Conservation (phyloP, 2,888 invertebrate genomes). For the Diachrysia chrysitis region DNA sequence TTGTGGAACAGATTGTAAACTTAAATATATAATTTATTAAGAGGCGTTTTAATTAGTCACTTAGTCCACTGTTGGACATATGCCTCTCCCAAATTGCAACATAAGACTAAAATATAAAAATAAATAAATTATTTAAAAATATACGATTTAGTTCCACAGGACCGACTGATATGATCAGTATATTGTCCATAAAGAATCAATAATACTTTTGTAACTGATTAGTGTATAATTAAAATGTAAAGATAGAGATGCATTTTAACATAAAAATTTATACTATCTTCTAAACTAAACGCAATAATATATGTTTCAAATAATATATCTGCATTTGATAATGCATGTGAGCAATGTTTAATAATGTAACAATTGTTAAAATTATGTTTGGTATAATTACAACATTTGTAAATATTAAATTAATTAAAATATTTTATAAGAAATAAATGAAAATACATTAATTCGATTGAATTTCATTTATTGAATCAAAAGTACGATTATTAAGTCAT, state of each 20-base stretch:
- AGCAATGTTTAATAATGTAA: constrained; percentile 38
- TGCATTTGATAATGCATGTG: constrained; percentile 8
- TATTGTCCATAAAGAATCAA: constrained; percentile 8
- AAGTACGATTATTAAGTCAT: constrained; percentile 16
- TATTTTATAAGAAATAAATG: constrained; percentile 65
- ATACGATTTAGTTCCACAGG: not conserved
- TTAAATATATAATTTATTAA: too few relatives aligned
- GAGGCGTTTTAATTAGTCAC: too few relatives aligned
- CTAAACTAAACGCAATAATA: constrained; percentile 6
- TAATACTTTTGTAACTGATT: constrained; percentile 13
- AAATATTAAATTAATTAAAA: constrained; percentile 56
- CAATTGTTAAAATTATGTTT: constrained; percentile 31
- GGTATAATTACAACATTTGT: constrained; percentile 44
- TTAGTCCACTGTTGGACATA: not conserved
- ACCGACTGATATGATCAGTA: not conserved
- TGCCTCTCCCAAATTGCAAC: not conserved
- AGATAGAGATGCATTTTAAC: too few relatives aligned
- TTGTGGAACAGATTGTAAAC: too few relatives aligned
- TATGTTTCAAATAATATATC: constrained; percentile 26
- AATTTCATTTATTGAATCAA: constrained; percentile 50
- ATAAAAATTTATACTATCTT: constrained; percentile 26
- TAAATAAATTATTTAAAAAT: not conserved
- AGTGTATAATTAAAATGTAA: constrained; percentile 14
- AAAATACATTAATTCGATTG: constrained; percentile 43
- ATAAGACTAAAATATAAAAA: too few relatives aligned